A percentile compares a stretch with the other conserved stretches of the same genome.
Conservation (phyloP, 2,888 invertebrate species). For the Alcis repandata region DNA sequence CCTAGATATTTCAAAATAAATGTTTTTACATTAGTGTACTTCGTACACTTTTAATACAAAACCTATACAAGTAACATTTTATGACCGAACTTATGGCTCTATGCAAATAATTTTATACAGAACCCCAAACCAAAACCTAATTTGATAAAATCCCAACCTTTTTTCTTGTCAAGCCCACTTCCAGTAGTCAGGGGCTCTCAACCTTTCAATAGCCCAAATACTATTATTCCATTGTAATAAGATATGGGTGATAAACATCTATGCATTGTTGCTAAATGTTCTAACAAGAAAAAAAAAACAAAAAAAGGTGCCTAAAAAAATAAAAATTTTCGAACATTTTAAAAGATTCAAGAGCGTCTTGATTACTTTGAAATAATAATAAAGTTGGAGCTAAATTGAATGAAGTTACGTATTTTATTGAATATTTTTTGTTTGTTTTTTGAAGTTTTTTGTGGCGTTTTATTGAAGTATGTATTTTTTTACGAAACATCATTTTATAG, state of each 20-base stretch:
- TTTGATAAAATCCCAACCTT: constrained; percentile 3
- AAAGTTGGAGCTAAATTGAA: background rate
- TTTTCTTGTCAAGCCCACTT: constrained; percentile 37
- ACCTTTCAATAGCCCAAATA: constrained; percentile 42
- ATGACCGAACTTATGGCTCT: too few relatives aligned
- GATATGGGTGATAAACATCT: constrained; percentile 34
- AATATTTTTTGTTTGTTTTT: too few relatives aligned
- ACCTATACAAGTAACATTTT: background rate
- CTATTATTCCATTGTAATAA: constrained; percentile 45
- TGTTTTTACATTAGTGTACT: too few relatives aligned
- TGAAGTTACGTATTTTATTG: background rate
- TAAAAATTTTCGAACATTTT: background rate
- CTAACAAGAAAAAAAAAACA: constrained; percentile 5
- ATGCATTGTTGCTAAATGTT: constrained; percentile 27
- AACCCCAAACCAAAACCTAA: constrained; percentile 29
- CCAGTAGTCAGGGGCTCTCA: constrained; percentile 50
- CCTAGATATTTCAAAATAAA: too few relatives aligned
- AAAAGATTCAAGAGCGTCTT: background rate
- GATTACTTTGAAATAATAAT: background rate
- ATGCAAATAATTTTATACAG: constrained; percentile 15
- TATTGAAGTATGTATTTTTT: too few relatives aligned
- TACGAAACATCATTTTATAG: too few relatives aligned
- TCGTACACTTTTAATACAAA: too few relatives aligned
- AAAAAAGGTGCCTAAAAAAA: background rate
- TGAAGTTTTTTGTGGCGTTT: too few relatives aligned